phyloP scores from a whole-genome alignment of 2,797 vertebrate genomes.

The Poecilia velifera region DNA sequence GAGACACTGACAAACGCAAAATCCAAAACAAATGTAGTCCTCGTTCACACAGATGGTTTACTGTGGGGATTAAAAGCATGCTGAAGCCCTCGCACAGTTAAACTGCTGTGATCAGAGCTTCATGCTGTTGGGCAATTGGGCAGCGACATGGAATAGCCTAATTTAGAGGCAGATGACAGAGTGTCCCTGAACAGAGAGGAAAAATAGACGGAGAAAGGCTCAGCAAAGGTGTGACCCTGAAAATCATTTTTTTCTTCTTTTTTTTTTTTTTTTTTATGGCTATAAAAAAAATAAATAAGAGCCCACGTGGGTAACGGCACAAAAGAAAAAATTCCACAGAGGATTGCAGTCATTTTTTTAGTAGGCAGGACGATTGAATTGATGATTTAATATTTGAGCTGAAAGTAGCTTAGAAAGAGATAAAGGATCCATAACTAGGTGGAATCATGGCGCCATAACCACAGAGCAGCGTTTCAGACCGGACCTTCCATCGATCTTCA shows the following conservation, averaged over 20 bases:
- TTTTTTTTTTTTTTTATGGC: constrained; percentile 10
- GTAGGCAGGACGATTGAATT: background rate
- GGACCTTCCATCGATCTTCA: background rate
- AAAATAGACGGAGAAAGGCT: constrained; percentile 10
- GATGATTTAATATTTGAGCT: background rate
- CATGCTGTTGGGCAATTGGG: constrained; percentile 68
- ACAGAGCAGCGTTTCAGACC: background rate
- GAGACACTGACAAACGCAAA: constrained; percentile 16
- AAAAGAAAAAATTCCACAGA: constrained; percentile 26
- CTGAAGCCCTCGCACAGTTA: constrained; percentile 34
- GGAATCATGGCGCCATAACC: background rate
- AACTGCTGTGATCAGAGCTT: constrained; percentile 50
- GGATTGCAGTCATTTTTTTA: constrained; percentile 30
- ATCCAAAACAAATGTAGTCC: background rate
- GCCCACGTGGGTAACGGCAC: background rate
- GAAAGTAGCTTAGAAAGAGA: background rate
- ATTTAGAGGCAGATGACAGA: constrained; percentile 65
- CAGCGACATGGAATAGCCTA: constrained; percentile 64
- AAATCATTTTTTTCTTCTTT: background rate
- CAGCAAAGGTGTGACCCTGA: constrained; percentile 15
- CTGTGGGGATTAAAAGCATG: constrained; percentile 45
- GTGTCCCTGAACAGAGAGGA: constrained; percentile 43
- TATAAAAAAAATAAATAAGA: constrained; percentile 8
- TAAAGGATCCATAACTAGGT: background rate
- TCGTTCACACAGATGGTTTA: constrained; percentile 44